Percentiles rank a stretch among this genome's conserved stretches.
phyloP scores from a whole-genome alignment of 2,888 invertebrate genomes.

The Eupithecia inturbata region DNA sequence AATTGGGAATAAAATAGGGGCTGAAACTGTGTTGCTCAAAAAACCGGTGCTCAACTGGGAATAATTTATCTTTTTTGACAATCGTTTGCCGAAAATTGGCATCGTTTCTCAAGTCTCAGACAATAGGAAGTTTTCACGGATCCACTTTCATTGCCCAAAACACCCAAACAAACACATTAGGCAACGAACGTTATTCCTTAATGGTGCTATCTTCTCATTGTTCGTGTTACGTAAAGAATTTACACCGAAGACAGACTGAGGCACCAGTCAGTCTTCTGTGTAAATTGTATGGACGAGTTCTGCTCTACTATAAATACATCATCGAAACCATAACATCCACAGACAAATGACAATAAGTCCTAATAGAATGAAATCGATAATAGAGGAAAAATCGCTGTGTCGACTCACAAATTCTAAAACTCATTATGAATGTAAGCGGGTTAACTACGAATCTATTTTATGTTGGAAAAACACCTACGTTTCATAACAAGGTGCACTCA shows the following conservation, averaged over 20 bases:
- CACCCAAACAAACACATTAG: constrained; percentile 70
- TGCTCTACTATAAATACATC: background rate
- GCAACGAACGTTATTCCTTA: constrained; percentile 78
- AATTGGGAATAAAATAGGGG: too few relatives aligned
- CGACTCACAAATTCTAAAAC: background rate
- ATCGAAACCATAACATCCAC: background rate
- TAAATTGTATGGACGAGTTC: constrained; percentile 48
- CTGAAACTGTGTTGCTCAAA: too few relatives aligned
- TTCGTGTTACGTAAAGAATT: constrained; percentile 74
- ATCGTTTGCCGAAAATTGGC: constrained; percentile 31
- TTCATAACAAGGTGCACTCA: too few relatives aligned
- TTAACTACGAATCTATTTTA: too few relatives aligned
- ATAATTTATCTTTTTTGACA: constrained; percentile 4
- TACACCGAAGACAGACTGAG: constrained; percentile 3
- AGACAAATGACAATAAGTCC: background rate
- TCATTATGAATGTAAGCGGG: too few relatives aligned
- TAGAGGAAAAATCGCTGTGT: background rate
- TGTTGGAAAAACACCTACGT: too few relatives aligned
- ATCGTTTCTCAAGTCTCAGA: constrained; percentile 47
- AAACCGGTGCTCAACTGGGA: too few relatives aligned
- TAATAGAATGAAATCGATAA: background rate
- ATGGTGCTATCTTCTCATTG: constrained; percentile 78
- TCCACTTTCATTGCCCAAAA: constrained; percentile 69
- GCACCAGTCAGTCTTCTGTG: background rate
- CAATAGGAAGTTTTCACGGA: constrained; percentile 66